Evolutionary conservation across 2,888 invertebrate genomes (phyloP).

Genomic region (Hydriomena furcata): DNA sequence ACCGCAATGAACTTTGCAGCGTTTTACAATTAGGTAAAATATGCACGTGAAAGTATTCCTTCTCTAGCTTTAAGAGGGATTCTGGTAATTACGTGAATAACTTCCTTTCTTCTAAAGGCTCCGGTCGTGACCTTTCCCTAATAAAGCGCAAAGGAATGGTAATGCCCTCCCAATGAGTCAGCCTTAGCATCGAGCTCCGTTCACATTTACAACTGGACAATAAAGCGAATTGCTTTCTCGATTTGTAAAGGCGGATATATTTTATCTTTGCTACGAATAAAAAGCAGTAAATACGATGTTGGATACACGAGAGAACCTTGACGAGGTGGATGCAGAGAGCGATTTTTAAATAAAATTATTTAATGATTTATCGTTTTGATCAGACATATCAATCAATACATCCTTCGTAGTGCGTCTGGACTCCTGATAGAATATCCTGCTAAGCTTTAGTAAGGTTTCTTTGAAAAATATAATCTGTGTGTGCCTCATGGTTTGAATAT

Average conservation of each 20-base stretch:
- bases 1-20: not conserved
- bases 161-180: constrained; percentile 52
- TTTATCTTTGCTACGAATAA: not conserved
- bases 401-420: too few species aligned
- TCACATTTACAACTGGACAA: constrained; percentile 23
- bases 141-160: constrained; percentile 40
- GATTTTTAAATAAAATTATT: too few species aligned
- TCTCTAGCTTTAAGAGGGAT: constrained; percentile 22
- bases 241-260: constrained; percentile 15
- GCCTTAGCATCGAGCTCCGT: constrained; percentile 30
- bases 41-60: constrained; percentile 29
- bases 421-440: too few species aligned
- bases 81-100: constrained; percentile 17
- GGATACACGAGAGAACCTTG: too few species aligned
- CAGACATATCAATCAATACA: too few species aligned
- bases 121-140: constrained; percentile 28
- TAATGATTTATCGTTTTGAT: too few species aligned
- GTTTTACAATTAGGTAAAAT: constrained; percentile 4
- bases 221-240: constrained; percentile 23
- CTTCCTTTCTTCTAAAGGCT: constrained; percentile 23
- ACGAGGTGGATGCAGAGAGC: too few species aligned
- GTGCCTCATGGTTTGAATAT: too few species aligned
- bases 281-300: not conserved
- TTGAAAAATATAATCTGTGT: too few species aligned
- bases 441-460: too few species aligned